Evolutionary conservation across 2,113 vertebrate species (phyloP).

Genomic region (Catharus fuscescens): DNA sequence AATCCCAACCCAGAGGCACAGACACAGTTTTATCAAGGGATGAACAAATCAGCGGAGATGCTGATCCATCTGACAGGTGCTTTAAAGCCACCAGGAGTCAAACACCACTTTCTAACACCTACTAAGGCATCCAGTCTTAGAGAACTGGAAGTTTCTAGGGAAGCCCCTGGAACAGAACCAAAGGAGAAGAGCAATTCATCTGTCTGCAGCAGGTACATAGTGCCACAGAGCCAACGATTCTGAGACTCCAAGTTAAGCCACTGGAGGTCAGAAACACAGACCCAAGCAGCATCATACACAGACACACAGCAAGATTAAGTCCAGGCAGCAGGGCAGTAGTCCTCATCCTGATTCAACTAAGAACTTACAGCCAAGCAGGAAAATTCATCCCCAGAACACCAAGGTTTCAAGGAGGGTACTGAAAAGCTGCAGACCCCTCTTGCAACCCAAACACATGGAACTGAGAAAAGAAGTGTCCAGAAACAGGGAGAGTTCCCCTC

Average conservation of each 20-base stretch:
- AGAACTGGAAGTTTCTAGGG: not conserved
- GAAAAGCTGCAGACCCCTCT: not conserved
- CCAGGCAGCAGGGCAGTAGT: not conserved
- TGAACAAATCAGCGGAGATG: not conserved
- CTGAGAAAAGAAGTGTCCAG: not conserved
- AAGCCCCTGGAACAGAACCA: not conserved
- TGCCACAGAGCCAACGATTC: not conserved
- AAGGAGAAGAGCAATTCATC: not conserved
- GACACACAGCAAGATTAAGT: not conserved
- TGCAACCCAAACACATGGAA: accelerated
- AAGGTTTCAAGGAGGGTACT: not conserved
- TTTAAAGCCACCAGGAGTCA: not conserved
- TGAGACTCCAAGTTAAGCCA: not conserved
- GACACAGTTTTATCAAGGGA: not conserved
- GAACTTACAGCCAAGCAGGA: not conserved
- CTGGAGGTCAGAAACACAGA: not conserved
- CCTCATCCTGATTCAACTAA: not conserved
- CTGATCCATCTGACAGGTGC: not conserved
- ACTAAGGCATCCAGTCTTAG: not conserved
- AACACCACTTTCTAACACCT: not conserved
- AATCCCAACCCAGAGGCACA: not conserved
- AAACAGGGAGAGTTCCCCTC: not conserved
- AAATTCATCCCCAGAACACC: not conserved
- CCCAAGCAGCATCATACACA: not conserved
- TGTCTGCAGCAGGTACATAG: not conserved